Percentiles rank a stretch among this genome's conserved stretches.
These are phyloP conservation scores for Ariolimax columbianus DNA, from an alignment of 2,888 invertebrate genomes.

Conservation along the genomic window DNA sequence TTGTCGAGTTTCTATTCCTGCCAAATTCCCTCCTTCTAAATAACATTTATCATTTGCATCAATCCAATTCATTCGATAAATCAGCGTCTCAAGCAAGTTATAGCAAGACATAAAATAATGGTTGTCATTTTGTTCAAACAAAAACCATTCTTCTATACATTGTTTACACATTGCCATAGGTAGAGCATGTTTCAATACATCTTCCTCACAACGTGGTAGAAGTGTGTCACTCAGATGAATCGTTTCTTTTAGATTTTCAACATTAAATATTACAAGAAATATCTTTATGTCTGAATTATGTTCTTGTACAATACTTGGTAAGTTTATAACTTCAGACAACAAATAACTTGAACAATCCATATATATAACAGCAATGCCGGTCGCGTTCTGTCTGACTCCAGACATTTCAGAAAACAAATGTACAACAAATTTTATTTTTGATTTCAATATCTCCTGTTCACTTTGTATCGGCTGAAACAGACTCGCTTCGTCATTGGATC, in stretches of 20 bases:
- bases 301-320: background rate
- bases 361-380: background rate
- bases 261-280: background rate
- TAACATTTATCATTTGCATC: background rate
- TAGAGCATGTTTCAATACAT: background rate
- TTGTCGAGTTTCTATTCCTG: background rate
- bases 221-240: background rate
- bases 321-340: background rate
- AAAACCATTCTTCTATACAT: background rate
- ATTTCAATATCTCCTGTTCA: too few species aligned
- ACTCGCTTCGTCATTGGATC: too few species aligned
- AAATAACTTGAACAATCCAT: background rate
- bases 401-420: conserved; percentile 1
- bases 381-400: background rate
- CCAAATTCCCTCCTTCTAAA: background rate
- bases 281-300: background rate
- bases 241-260: background rate
- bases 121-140: background rate
- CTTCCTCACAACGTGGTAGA: background rate
- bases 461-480: too few species aligned
- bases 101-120: background rate
- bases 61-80: background rate
- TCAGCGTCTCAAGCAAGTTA: background rate
- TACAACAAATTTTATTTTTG: background rate
- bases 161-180: background rate